Evolutionary conservation across 1,140 invertebrate genomes (phyloP).

Genomic region (Hyposmocoma kahamanoa): DNA sequence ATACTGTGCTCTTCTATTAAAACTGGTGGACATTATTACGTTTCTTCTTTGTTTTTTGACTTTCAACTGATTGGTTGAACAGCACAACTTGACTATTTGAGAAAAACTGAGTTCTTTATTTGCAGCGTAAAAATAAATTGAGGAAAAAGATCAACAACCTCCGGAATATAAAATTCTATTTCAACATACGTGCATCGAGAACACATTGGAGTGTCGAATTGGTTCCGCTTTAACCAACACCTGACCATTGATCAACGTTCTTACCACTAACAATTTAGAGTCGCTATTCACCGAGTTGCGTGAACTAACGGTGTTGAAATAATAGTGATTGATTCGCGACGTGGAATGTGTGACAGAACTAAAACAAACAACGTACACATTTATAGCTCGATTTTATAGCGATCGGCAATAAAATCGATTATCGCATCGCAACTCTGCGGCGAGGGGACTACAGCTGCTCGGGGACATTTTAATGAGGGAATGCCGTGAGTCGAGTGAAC

Average conservation of each 20-base stretch:
- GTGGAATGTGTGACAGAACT: constrained; percentile 30
- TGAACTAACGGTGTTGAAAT: constrained; percentile 33
- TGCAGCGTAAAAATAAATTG: background rate
- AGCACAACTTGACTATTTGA: background rate
- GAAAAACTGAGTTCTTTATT: background rate
- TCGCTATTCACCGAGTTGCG: constrained; percentile 14
- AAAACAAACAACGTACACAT: constrained; percentile 36
- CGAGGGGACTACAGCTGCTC: constrained; percentile 27
- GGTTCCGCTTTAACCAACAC: constrained; percentile 25
- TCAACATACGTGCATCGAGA: constrained; percentile 16
- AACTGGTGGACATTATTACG: no score
- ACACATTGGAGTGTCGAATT: constrained; percentile 20
- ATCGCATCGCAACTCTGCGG: constrained; percentile 41
- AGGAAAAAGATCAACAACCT: constrained; percentile 23
- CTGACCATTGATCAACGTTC: constrained; percentile 17
- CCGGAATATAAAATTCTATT: constrained; percentile 20
- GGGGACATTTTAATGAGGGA: constrained; percentile 61
- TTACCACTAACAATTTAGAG: constrained; percentile 28
- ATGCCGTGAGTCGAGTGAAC: constrained; percentile 46
- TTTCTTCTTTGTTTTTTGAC: no score
- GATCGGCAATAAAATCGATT: constrained; percentile 63
- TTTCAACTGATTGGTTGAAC: no score
- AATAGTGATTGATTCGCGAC: constrained; percentile 47
- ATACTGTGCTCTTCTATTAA: no score
- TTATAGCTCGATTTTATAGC: constrained; percentile 55